Evolutionary conservation across 2,797 vertebrate genomes (phyloP), one percentile per base, ranked within the genome.

Genomic region (Brotula barbata): DNA sequence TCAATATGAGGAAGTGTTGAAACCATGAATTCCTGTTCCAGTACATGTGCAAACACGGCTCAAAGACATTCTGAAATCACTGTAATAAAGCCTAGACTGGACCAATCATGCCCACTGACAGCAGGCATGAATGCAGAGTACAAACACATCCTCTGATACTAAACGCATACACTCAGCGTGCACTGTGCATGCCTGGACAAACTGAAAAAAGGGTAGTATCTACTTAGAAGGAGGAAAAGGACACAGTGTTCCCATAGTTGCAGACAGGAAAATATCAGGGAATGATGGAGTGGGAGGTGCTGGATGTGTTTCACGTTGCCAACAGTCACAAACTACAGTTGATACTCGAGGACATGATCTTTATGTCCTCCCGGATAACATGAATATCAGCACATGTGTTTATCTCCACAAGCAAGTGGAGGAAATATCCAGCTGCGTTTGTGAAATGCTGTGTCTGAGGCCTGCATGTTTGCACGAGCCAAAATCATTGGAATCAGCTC

Each of bases 221-320:
- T n/a, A 19, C 44, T 7, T 25, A 63, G 34, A 65, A 48, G 23
- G 12, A 58, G 41, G 49, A 70, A 75, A 70, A 80, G 78, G 20
- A 87, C 75, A 75, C 1, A 21, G 50, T 75, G 77, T 87, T 84
- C 84, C 40, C 36, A 23, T 16, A 22, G 37, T 41, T 50, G 47
- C 34, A 47, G 69, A 45, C 65, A 42, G 53, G 58, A 43, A 36
- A 44, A 58, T 33, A 56, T 52, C 46, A 61, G 49, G 54, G 57
- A 64, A 45, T 20, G 12, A 28, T 49, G 42, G 48, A 61, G 21
- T 28, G 9, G 57, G 59, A 58, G 51, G 14, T 28, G 53, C 45
- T 71, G 52, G 14, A 40, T 36, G 13, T 5, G 19, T 28, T 61
- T 60, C 44, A 49, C 56, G 51, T 34, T 22, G 13, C n/a, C 58